phyloP scores from a whole-genome alignment of 2,797 vertebrate species.

The Anabas testudineus region DNA sequence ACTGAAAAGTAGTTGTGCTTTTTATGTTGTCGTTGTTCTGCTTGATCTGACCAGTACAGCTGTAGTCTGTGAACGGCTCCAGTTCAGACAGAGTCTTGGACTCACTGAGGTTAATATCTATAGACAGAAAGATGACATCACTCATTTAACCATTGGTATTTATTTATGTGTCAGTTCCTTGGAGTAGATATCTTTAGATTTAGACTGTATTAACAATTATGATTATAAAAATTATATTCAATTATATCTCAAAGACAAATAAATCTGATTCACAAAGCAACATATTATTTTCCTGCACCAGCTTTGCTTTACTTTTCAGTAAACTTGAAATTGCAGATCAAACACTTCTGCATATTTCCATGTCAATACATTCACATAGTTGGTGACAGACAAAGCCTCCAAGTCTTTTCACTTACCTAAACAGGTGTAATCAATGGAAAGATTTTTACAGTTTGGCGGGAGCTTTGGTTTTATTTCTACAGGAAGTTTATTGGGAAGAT shows the following conservation, averaged over 20 bases:
- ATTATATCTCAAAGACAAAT: too few relatives aligned
- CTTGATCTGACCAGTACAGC: slow-evolving; percentile 38
- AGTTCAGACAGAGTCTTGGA: accelerated
- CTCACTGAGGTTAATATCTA: accelerated
- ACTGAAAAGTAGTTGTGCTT: accelerated
- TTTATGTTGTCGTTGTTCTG: accelerated
- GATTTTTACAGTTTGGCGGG: background rate
- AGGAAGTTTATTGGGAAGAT: accelerated
- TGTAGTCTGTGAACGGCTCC: slow-evolving; percentile 52
- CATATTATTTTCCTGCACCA: too few relatives aligned
- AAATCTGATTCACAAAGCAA: too few relatives aligned
- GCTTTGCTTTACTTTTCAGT: too few relatives aligned
- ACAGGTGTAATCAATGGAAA: slow-evolving; percentile 40
- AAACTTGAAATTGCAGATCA: too few relatives aligned
- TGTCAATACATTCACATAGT: too few relatives aligned
- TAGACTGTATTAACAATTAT: too few relatives aligned
- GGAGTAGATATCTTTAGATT: background rate
- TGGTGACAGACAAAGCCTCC: too few relatives aligned
- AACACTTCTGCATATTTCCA: too few relatives aligned
- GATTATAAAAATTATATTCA: too few relatives aligned
- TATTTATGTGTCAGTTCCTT: background rate
- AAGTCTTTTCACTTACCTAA: slow-evolving; percentile 50
- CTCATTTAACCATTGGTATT: background rate
- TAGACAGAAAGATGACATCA: slow-evolving; percentile 16
- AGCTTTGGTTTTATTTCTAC: accelerated